Percentiles rank a stretch among this genome's conserved stretches.
Evolutionary conservation across 2,888 invertebrate genomes (phyloP).

Genomic region (Subacronicta megacephala): DNA sequence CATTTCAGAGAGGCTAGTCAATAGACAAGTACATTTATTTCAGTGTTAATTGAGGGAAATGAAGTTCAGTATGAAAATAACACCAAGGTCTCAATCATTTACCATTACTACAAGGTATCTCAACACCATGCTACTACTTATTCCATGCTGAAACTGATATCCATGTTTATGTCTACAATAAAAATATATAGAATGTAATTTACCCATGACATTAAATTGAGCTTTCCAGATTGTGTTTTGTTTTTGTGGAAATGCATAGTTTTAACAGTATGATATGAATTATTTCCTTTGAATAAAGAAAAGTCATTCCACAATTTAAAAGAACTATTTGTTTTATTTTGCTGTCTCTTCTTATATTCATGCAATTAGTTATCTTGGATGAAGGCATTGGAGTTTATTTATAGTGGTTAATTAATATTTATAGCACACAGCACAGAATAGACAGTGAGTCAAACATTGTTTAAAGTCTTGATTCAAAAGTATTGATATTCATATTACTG

Average conservation of each 20-base stretch:
- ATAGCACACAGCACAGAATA: conserved; percentile 8
- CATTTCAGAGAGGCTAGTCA: neutral
- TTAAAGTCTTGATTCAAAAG: too few species aligned
- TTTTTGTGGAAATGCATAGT: too few species aligned
- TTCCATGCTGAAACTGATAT: too few species aligned
- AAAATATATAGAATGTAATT: too few species aligned
- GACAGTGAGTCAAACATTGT: conserved; percentile 10
- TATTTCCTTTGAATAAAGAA: too few species aligned
- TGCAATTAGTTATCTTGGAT: conserved; percentile 19
- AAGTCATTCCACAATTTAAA: too few species aligned
- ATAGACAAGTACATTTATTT: neutral
- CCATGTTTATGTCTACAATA: too few species aligned
- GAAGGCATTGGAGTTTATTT: conserved; percentile 10
- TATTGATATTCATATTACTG: too few species aligned
- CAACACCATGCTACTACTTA: too few species aligned
- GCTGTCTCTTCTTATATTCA: conserved; percentile 3
- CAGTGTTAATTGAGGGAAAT: neutral
- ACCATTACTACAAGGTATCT: neutral
- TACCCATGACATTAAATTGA: too few species aligned
- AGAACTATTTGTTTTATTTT: neutral
- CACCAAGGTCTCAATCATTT: conserved; percentile 7
- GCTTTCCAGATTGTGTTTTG: too few species aligned
- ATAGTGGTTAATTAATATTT: conserved; percentile 15
- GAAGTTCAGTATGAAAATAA: conserved; percentile 12
- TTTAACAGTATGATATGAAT: too few species aligned